These are phyloP conservation scores for Melanotaenia nigrans DNA, from an alignment of 2,797 vertebrate species.

Conservation along the genomic window DNA sequence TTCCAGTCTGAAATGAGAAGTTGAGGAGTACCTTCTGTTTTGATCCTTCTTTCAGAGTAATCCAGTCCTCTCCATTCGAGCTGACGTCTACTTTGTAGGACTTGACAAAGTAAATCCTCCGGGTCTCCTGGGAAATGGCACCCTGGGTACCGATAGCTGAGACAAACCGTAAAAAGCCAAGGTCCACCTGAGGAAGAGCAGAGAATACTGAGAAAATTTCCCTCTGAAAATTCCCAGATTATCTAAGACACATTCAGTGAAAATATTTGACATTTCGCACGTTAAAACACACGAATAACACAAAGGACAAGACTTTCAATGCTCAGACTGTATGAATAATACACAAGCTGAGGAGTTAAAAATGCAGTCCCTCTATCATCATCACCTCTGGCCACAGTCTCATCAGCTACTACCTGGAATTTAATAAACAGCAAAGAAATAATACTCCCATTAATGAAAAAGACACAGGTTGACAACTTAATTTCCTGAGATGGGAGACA, in stretches of 20 bases:
- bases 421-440: conserved; percentile 78
- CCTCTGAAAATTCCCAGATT: not conserved
- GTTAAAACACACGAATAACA: conserved; percentile 40
- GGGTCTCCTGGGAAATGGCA: conserved; percentile 96
- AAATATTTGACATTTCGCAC: not conserved
- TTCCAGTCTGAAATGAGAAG: not conserved
- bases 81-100: conserved; percentile 95
- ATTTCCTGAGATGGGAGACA: conserved; percentile 83
- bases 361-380: conserved; percentile 48
- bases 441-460: conserved; percentile 79
- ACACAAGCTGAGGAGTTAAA: conserved; percentile 53
- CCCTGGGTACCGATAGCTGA: conserved; percentile 95
- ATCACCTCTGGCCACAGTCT: conserved; percentile 62
- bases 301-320: conserved; percentile 27
- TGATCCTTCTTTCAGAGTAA: conserved; percentile 94
- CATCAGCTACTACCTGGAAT: conserved; percentile 69
- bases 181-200: conserved; percentile 88
- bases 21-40: conserved; percentile 86
- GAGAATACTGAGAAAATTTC: not conserved
- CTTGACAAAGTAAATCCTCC: conserved; percentile 90
- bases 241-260: too few species aligned
- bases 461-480: conserved; percentile 76
- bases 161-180: conserved; percentile 92
- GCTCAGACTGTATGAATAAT: conserved; percentile 48
- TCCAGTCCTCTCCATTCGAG: conserved; percentile 98